Conservation (phyloP, 2,113 vertebrate species). For the Ciconia boyciana region DNA sequence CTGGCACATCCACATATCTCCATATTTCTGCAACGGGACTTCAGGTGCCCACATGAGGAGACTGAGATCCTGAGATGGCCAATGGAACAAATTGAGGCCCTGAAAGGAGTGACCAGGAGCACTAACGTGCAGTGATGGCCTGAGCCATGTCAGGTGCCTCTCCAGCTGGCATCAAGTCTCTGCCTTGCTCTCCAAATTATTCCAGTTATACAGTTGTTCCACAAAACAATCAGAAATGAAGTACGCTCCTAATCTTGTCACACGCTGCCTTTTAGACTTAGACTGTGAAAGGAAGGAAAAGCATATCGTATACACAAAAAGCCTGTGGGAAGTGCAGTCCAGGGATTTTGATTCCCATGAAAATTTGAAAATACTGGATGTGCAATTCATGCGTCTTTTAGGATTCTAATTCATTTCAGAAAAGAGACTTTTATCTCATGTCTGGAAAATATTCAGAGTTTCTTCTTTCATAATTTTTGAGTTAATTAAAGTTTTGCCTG, state of each 20-base stretch:
- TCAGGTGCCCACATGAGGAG: background rate
- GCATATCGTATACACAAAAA: background rate
- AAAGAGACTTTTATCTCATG: background rate
- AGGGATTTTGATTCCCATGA: background rate
- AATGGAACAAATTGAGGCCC: background rate
- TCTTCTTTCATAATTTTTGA: background rate
- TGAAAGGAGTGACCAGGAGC: background rate
- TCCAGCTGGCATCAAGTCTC: background rate
- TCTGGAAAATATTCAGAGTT: background rate
- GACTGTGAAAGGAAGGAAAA: background rate
- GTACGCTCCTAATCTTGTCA: background rate
- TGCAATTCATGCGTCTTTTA: background rate
- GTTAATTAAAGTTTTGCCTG: background rate
- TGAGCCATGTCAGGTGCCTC: background rate
- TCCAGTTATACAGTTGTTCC: background rate
- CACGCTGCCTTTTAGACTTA: background rate
- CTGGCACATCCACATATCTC: background rate
- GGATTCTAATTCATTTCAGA: background rate
- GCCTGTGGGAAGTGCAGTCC: background rate
- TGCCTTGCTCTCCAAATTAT: background rate
- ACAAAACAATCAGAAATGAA: background rate
- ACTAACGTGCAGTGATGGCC: background rate
- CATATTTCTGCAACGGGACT: background rate
- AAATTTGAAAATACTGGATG: background rate
- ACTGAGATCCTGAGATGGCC: background rate